Percentiles rank a stretch among this genome's conserved stretches.
Evolutionary conservation across 1,140 invertebrate species (phyloP).

Genomic region (Drosophila erecta): DNA sequence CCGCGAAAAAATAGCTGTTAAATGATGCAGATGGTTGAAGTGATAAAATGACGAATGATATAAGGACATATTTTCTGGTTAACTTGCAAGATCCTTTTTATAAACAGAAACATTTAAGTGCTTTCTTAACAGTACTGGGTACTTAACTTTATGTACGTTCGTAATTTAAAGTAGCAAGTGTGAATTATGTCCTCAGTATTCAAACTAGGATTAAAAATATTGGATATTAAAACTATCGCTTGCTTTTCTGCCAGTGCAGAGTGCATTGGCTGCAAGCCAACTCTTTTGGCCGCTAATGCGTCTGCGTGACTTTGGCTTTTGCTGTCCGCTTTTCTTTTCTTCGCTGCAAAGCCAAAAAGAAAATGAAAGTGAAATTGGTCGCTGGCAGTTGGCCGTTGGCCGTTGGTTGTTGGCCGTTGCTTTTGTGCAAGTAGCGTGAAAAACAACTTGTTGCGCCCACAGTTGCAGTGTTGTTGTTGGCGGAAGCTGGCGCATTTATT

Average conservation of each 20-base stretch:
- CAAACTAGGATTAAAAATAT: too few relatives aligned
- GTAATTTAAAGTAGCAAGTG: too few relatives aligned
- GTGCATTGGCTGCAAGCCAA: conserved; percentile 67
- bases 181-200: too few relatives aligned
- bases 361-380: conserved; percentile 80
- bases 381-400: conserved; percentile 10
- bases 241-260: conserved; percentile 27
- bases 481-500: conserved; percentile 72
- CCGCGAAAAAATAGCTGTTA: background rate
- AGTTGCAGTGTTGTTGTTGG: conserved; percentile 54
- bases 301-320: conserved; percentile 74
- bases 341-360: conserved; percentile 61
- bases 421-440: conserved; percentile 79
- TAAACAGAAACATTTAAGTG: too few relatives aligned
- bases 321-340: conserved; percentile 61
- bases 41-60: too few relatives aligned
- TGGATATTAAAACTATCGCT: too few relatives aligned
- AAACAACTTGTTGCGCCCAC: conserved; percentile 55
- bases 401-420: conserved; percentile 43
- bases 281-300: conserved; percentile 64
- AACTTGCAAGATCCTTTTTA: too few relatives aligned
- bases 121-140: too few relatives aligned
- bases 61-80: too few relatives aligned
- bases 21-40: too few relatives aligned
- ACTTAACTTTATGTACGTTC: too few relatives aligned